These are phyloP conservation scores for Amblyopsis rosae DNA, from an alignment of 2,113 vertebrate species.

Conservation along the genomic window DNA sequence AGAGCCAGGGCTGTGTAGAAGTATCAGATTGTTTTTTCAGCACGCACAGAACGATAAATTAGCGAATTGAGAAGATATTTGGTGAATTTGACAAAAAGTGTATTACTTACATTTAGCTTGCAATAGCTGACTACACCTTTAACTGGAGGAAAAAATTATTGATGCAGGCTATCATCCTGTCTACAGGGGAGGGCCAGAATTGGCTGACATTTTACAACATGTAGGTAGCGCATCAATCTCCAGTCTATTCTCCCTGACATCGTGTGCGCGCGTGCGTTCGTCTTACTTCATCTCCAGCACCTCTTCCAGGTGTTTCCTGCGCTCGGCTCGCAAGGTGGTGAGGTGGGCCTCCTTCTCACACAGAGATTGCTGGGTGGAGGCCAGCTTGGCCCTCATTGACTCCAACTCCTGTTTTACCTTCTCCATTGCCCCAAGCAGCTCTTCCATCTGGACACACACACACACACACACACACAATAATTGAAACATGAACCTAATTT, in stretches of 20 bases:
- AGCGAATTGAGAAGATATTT: too few species aligned
- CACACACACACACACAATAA: slow-evolving; percentile 8
- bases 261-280: slow-evolving; percentile 7
- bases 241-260: slow-evolving; percentile 14
- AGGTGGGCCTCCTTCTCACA: slow-evolving; percentile 96
- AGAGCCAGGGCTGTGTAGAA: too few species aligned
- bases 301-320: slow-evolving; percentile 97
- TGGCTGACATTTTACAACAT: slow-evolving; percentile 61
- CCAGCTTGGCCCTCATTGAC: slow-evolving; percentile 96
- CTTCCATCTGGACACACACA: slow-evolving; percentile 82
- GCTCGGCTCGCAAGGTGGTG: slow-evolving; percentile 92
- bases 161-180: slow-evolving; percentile 45
- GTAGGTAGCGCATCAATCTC: slow-evolving; percentile 38
- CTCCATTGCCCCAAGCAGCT: slow-evolving; percentile 96
- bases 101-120: too few species aligned
- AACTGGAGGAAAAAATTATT: slow-evolving; percentile 34
- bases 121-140: too few species aligned
- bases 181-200: slow-evolving; percentile 48
- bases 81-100: too few species aligned
- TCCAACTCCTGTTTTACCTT: slow-evolving; percentile 98
- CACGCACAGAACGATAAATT: too few species aligned
- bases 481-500: slow-evolving; percentile 8
- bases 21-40: too few species aligned
- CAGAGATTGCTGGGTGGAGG: slow-evolving; percentile 96
- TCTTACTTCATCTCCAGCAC: slow-evolving; percentile 99